Base-by-base conservation (phyloP, 2,113 vertebrate species). In the Narcine bancroftii region DNA sequence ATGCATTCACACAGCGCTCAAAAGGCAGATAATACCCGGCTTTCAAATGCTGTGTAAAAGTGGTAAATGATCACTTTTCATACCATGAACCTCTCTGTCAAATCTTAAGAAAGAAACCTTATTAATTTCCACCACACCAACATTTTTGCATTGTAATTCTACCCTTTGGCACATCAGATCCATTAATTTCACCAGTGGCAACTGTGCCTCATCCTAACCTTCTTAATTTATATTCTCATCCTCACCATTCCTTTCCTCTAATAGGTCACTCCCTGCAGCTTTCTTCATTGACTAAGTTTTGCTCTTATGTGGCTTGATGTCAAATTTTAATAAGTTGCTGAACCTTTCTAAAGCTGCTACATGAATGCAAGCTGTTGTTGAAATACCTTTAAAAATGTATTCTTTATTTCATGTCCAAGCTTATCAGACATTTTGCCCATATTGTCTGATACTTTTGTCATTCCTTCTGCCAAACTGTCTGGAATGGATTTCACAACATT, bases 391-490 rank as follows among this genome's bases (percentile, higher is more conserved):
- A 99, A 97, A 95, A 99, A 98, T 93, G 98, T 99, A 94, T 98
- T 98, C 95, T 97, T 98, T 95, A 99, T 95, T 95, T 99, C 99
- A 96, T 99, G 98, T 94, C 98, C 98, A 93, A 99, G 93, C 94
- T 97, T 97, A 95, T 99, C 98, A 92, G 98, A 98, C 98, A 99
- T 99, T 95, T 97, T 98, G 94, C 98, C 99, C 98, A 99, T 96
- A 96, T 99, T 99, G 95, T 99, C 99, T 71, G 98, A 98, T 95
- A 99, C 97, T 95, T 99, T 99, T 95, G 95, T 99, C 98, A 99
- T 98, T 94, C 99, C 98, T 94, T 99, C 99, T 81, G 98, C 98
- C 95, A 99, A 96, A 94, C 98, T 99, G 96, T 99, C 99, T 85
- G 99, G 99, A 94, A 99, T 95, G 66, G 97, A 96, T 96, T 99